These are phyloP conservation scores for Mus minutoides DNA, from an alignment of 2,797 vertebrate species.

Conservation along the genomic window DNA sequence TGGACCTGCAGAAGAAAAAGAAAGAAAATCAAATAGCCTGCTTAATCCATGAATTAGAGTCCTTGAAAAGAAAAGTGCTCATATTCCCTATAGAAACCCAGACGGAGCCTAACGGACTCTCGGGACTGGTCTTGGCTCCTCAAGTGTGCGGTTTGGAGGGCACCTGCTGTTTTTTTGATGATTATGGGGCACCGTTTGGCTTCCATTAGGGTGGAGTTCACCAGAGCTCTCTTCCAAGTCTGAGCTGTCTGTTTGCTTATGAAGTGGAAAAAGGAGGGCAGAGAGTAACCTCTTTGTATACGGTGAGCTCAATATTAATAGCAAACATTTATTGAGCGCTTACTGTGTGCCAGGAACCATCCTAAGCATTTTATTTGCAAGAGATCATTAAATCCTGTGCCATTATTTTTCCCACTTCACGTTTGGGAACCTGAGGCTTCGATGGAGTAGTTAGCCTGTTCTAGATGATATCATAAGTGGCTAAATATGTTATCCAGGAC, in stretches of 20 bases:
- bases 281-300: constrained; percentile 83
- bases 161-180: constrained; percentile 81
- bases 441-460: neutral
- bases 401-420: constrained; percentile 29
- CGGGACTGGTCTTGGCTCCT: constrained; percentile 77
- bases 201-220: constrained; percentile 79
- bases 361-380: constrained; percentile 58
- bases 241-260: constrained; percentile 83
- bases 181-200: constrained; percentile 80
- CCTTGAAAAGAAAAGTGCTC: constrained; percentile 72
- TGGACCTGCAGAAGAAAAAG: constrained; percentile 72
- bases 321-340: constrained; percentile 77
- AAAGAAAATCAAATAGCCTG: constrained; percentile 74
- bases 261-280: constrained; percentile 80
- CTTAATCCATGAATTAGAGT: constrained; percentile 74
- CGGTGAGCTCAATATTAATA: constrained; percentile 80
- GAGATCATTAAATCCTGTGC: constrained; percentile 18
- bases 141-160: constrained; percentile 80
- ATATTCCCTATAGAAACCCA: constrained; percentile 82
- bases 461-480: neutral
- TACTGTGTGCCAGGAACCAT: constrained; percentile 61
- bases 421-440: constrained; percentile 49
- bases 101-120: constrained; percentile 64
- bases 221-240: constrained; percentile 76
- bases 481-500: neutral